phyloP scores from a whole-genome alignment of 1,140 invertebrate genomes.

The Piezodorus guildinii region DNA sequence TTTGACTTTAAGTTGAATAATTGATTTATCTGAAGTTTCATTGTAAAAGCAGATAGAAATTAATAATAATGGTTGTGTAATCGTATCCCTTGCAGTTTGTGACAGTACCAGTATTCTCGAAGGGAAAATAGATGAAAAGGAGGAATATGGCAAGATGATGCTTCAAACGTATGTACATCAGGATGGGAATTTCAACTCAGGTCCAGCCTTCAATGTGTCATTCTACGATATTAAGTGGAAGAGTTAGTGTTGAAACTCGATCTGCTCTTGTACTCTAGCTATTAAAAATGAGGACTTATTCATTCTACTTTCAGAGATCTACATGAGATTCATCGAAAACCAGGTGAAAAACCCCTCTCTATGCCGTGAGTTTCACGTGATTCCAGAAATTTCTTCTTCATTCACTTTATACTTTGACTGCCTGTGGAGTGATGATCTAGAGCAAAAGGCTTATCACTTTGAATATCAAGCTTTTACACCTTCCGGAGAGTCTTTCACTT shows the following conservation, averaged over 20 bases:
- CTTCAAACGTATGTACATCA: background rate
- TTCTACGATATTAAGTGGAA: conserved; percentile 23
- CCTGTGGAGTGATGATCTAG: conserved; percentile 12
- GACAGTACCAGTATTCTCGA: background rate
- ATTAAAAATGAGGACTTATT: background rate
- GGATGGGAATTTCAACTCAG: background rate
- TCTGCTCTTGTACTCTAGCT: background rate
- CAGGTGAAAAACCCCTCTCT: conserved; percentile 13
- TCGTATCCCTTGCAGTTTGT: background rate
- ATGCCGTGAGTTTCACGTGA: conserved; percentile 23
- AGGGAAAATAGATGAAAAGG: background rate
- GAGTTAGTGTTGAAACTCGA: conserved; percentile 10
- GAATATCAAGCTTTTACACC: conserved; percentile 20
- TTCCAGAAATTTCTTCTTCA: conserved; percentile 3
- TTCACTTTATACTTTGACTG: conserved; percentile 24
- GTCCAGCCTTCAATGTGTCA: conserved; percentile 18
- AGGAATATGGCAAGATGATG: background rate
- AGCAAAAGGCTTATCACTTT: conserved; percentile 19
- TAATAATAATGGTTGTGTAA: too few species aligned
- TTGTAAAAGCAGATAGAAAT: too few species aligned
- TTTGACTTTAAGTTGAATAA: background rate
- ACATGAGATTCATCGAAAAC: conserved; percentile 23
- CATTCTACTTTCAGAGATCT: conserved; percentile 19
- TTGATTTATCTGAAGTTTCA: too few species aligned
- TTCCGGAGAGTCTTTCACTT: conserved; percentile 19